phyloP scores from a whole-genome alignment of 2,797 vertebrate genomes.

The Tadarida brasiliensis region DNA sequence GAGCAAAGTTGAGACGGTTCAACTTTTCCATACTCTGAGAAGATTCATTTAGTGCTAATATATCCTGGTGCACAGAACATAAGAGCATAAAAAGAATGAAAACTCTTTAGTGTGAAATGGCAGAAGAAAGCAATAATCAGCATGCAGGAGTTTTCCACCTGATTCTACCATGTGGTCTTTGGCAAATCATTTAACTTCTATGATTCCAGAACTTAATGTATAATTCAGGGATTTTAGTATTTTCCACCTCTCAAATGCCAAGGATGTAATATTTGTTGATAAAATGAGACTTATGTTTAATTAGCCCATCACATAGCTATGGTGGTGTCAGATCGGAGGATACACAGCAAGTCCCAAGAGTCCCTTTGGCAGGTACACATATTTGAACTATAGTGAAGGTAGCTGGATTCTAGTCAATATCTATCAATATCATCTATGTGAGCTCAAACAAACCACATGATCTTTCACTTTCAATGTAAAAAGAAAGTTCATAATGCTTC shows the following conservation, averaged over 20 bases:
- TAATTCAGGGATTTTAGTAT: background rate
- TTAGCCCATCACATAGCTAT: fast-evolving
- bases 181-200: background rate
- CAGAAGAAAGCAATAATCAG: background rate
- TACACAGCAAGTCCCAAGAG: background rate
- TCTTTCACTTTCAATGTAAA: background rate
- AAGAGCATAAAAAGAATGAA: background rate
- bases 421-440: fast-evolving
- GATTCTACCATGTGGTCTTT: background rate
- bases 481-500: background rate
- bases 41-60: background rate
- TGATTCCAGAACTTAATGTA: background rate
- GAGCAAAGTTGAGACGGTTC: background rate
- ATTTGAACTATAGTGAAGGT: too few species aligned
- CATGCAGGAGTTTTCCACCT: background rate
- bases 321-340: background rate
- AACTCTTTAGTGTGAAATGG: background rate
- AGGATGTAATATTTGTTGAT: background rate
- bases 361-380: background rate
- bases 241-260: background rate
- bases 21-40: background rate
- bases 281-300: background rate
- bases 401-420: background rate
- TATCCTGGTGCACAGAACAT: background rate
- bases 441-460: background rate